Percentiles rank a stretch among this genome's conserved stretches.
These are phyloP conservation scores for Mustelus asterias DNA, from an alignment of 2,113 vertebrate species.

Conservation along the genomic window DNA sequence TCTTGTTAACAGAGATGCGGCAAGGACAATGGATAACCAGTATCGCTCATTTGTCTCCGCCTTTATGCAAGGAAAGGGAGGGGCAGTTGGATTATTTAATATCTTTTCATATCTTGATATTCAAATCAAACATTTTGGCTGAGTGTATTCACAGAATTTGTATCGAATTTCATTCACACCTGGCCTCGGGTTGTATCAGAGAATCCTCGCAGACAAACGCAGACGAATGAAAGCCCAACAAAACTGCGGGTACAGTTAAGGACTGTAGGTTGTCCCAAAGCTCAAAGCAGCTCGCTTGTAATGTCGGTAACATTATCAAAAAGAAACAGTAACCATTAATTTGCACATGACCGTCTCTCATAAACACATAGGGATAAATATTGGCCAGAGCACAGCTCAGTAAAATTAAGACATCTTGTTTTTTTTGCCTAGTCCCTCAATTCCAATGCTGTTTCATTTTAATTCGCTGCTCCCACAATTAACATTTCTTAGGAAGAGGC, in stretches of 20 bases:
- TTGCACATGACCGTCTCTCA: not conserved
- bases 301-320: not conserved
- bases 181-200: not conserved
- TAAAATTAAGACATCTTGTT: not conserved
- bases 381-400: not conserved
- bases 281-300: not conserved
- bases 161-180: not conserved
- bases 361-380: not conserved
- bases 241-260: not conserved
- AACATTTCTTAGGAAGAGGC: not conserved
- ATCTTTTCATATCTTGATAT: not conserved
- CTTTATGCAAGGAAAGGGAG: not conserved
- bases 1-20: not conserved
- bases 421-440: not conserved
- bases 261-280: not conserved
- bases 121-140: not conserved
- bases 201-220: not conserved
- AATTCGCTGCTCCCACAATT: not conserved
- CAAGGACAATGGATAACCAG: not conserved
- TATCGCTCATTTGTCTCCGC: not conserved
- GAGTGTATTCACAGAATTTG: not conserved
- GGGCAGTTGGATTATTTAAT: not conserved
- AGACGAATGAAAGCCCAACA: not conserved
- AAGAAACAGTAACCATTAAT: no score
- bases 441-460: not conserved